These are phyloP conservation scores for Sminthurides bifidus DNA, from an alignment of 1,140 invertebrate genomes.

Conservation along the genomic window DNA sequence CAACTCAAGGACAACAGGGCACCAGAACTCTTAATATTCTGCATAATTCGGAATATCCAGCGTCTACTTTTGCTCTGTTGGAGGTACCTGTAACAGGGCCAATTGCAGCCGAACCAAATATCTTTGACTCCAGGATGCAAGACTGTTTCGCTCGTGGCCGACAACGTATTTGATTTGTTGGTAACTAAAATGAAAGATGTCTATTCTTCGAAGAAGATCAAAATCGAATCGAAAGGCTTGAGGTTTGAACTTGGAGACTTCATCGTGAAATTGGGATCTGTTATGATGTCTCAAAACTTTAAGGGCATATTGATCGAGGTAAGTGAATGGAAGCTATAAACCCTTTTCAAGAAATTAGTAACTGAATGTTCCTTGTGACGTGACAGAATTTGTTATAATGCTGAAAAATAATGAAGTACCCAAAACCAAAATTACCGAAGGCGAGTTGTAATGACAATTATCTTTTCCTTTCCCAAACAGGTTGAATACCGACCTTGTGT, in stretches of 20 bases:
- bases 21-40: slow-evolving; percentile 73
- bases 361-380: background rate
- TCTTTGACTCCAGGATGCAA: slow-evolving; percentile 36
- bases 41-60: slow-evolving; percentile 90
- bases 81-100: slow-evolving; percentile 48
- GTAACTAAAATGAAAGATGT: slow-evolving; percentile 78
- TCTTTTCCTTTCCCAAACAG: slow-evolving; percentile 43
- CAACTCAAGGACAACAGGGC: slow-evolving; percentile 42
- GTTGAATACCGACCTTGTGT: slow-evolving; percentile 86
- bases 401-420: background rate
- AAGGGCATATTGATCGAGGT: slow-evolving; percentile 90
- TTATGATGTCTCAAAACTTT: slow-evolving; percentile 83
- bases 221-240: slow-evolving; percentile 81
- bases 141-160: slow-evolving; percentile 72
- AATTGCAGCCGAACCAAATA: background rate
- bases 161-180: slow-evolving; percentile 77
- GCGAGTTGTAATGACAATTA: background rate
- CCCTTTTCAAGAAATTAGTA: too few species aligned
- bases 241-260: slow-evolving; percentile 89
- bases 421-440: too few species aligned
- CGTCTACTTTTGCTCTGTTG: slow-evolving; percentile 80
- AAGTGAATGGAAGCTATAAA: slow-evolving; percentile 26
- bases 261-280: slow-evolving; percentile 82
- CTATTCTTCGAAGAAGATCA: slow-evolving; percentile 71
- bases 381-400: background rate